A percentile compares a stretch with the other conserved stretches of the same genome.
Evolutionary conservation across 2,888 invertebrate species (phyloP).

Genomic region (Spodoptera exigua): DNA sequence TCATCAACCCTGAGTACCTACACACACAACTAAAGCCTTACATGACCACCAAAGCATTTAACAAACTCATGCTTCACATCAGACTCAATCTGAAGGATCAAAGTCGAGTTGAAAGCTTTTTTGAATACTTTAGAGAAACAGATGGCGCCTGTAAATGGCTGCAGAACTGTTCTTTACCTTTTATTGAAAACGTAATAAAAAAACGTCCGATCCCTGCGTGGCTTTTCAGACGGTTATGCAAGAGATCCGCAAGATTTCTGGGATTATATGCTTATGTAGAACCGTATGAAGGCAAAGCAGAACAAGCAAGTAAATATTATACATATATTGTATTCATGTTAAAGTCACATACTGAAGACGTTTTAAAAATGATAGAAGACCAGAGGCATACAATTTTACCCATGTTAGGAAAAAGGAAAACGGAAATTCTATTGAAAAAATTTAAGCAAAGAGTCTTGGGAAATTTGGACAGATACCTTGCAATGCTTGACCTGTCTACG

Average conservation of each 20-base stretch:
- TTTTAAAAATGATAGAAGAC: constrained; percentile 67
- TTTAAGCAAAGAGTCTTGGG: constrained; percentile 66
- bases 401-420: constrained; percentile 63
- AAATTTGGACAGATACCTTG: constrained; percentile 64
- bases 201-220: constrained; percentile 52
- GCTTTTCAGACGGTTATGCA: constrained; percentile 67
- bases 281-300: neutral
- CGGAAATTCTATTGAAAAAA: constrained; percentile 68
- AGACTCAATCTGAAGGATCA: too few relatives aligned
- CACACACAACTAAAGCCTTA: too few relatives aligned
- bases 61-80: too few relatives aligned
- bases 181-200: constrained; percentile 65
- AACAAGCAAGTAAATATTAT: neutral
- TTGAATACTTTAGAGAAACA: constrained; percentile 62
- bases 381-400: constrained; percentile 37
- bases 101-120: too few relatives aligned
- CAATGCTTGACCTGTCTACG: constrained; percentile 62
- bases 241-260: constrained; percentile 67
- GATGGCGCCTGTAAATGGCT: constrained; percentile 73
- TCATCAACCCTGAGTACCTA: too few relatives aligned
- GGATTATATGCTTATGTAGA: constrained; percentile 47
- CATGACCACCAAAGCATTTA: too few relatives aligned
- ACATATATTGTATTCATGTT: constrained; percentile 53
- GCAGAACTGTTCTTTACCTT: constrained; percentile 70
- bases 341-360: constrained; percentile 61